Base-by-base conservation (phyloP, 2,113 vertebrate genomes). In the Thunnus thynnus region DNA sequence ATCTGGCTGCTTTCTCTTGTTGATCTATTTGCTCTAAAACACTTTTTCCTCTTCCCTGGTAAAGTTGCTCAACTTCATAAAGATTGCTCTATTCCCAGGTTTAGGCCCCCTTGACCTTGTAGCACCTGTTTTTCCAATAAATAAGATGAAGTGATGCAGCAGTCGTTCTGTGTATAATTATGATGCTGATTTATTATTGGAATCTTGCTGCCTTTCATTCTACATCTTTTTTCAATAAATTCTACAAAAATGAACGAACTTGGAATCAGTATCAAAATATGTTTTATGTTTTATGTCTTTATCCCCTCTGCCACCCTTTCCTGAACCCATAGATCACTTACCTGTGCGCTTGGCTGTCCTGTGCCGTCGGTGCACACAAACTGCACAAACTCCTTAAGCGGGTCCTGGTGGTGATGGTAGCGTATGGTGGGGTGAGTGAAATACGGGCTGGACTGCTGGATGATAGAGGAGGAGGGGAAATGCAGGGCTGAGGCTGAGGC, bases 361-460 rank as follows among this genome's bases (percentile, higher is more conserved):
- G 96, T 96, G 91, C 97, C 95, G n/a, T 97, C 97, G 11, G 97
- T 97, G 90, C 97, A 98, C 93, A 98, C 97, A 44, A 98, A 97
- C 96, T 97, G 97, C 94, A 97, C 97, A 76, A 98, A 98, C 94
- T 97, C 97, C 95, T 98, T 97, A 89, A 98, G 96, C 18, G 97
- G 97, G 95, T 98, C 97, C 95, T 98, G 97, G 54, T 97, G 95
- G 93, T 97, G 97, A 91, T 98, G 97, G 96, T 99, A 98, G 90
- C 97, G 97, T 96, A 98, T 99, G 94, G 97, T 98, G 65, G 97
- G 97, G 94, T 98, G 97, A 78, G 97, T 97, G 94, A 98, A 98
- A 92, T 98, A 99, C 8, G 97, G 97, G 93, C 97, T 97, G 88
- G 97, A 97, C 94, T 99, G 97, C 94, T 98, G 97, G 93, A 99